phyloP scores from a whole-genome alignment of 2,888 invertebrate genomes.

The Drosophila borealis region DNA sequence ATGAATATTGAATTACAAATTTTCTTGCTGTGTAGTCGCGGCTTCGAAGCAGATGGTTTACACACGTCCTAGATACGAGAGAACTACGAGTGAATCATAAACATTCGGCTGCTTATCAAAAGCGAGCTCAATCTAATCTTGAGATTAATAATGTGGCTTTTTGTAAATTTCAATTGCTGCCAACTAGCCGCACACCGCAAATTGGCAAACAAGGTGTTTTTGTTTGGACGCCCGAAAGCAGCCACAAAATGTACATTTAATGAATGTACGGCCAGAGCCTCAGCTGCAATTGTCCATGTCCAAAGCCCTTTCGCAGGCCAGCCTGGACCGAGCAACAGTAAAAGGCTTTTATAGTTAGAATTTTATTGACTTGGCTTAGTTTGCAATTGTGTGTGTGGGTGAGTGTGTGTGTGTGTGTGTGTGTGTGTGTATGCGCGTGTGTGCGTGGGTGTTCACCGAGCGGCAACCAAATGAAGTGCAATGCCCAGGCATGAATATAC shows the following conservation, averaged over 20 bases:
- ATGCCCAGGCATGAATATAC: conserved; percentile 22
- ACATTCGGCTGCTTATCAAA: conserved; percentile 57
- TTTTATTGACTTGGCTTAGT: conserved; percentile 77
- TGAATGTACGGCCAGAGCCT: conserved; percentile 44
- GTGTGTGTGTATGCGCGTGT: neutral
- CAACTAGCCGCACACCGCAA: conserved; percentile 33
- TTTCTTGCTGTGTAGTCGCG: conserved; percentile 2
- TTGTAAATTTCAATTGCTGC: conserved; percentile 72
- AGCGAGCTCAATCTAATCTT: conserved; percentile 70
- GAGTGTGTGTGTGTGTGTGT: neutral
- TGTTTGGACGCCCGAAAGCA: conserved; percentile 29
- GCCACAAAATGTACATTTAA: conserved; percentile 65
- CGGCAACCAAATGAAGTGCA: conserved; percentile 22
- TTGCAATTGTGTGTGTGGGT: conserved; percentile 12
- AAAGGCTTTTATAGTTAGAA: conserved; percentile 64
- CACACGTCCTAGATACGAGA: conserved; percentile 45
- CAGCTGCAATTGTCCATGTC: conserved; percentile 68
- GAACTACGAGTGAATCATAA: conserved; percentile 37
- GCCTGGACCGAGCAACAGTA: conserved; percentile 13
- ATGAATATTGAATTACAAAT: neutral
- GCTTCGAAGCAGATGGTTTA: conserved; percentile 13
- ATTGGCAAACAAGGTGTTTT: conserved; percentile 56
- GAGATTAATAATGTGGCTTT: conserved; percentile 78
- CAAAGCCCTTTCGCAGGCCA: conserved; percentile 41
- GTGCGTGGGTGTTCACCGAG: neutral